phyloP scores from a whole-genome alignment of 1,140 invertebrate genomes.

The Semibalanus balanoides region DNA sequence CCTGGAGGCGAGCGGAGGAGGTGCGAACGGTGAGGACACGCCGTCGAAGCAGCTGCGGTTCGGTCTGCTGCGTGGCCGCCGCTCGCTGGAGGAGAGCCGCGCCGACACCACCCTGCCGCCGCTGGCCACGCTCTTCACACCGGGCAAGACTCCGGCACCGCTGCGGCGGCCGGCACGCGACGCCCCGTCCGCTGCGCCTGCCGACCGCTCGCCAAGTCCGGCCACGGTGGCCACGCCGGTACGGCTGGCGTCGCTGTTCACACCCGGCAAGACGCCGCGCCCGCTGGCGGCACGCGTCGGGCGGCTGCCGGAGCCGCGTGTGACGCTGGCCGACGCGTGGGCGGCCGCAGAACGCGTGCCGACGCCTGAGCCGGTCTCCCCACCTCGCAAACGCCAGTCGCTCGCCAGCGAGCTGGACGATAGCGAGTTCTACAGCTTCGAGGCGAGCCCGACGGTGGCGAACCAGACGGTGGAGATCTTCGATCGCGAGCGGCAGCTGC shows the following conservation, averaged over 20 bases:
- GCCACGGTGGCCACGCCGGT: background rate
- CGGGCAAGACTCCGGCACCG: background rate
- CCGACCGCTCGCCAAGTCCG: too few species aligned
- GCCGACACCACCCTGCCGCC: background rate
- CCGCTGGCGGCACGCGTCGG: too few species aligned
- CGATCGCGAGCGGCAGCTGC: background rate
- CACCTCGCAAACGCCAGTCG: background rate
- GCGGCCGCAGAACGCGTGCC: background rate
- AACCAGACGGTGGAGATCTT: background rate
- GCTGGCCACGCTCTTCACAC: background rate
- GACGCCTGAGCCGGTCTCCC: background rate
- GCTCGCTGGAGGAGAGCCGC: background rate
- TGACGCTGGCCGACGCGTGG: background rate
- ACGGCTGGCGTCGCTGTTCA: background rate
- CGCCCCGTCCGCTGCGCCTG: too few species aligned
- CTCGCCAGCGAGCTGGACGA: background rate
- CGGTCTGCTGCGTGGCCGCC: background rate
- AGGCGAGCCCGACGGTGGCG: background rate
- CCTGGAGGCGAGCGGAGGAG: background rate
- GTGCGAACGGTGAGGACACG: background rate
- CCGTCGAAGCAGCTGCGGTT: background rate
- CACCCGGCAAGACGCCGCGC: background rate
- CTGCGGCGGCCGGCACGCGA: too few species aligned
- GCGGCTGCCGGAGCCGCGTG: background rate
- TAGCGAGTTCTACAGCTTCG: background rate